Evolutionary conservation across 2,888 invertebrate species (phyloP), one percentile per base, ranked within the genome.

Genomic region (Chironomus riparius): DNA sequence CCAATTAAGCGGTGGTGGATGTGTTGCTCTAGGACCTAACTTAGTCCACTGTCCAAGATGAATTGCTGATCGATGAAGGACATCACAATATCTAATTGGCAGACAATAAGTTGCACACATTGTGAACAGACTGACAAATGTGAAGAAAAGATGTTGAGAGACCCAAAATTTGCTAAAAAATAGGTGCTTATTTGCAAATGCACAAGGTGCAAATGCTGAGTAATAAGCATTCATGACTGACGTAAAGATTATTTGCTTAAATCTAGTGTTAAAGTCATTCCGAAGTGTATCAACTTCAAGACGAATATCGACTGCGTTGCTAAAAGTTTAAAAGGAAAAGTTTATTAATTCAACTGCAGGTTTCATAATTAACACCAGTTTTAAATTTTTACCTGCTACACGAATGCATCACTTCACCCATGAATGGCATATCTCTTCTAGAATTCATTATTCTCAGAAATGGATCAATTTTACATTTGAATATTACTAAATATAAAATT

Each of bases 191-290:
- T 93, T 92, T 47, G 94, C 92, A 86, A 97, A 95, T 82, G 93
- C 92, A 80, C 94, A 92, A 0, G 97, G 97, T 77, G 97, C 88
- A 81, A 95, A 92, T 76, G 94, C 92, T 62, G 93, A 90, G 82
- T 95, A 95, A 82, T 96, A 97, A 0, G 95, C 92, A 79, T 92
- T 92, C 5, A 93, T 83, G 65, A 95, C 88, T 0, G 96, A 93
- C 78, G 84, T 88, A 82, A 93, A 94, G 2, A 98, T 86, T 76
- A 96, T 91, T 83, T 94, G 93, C 83, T 95, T 96, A 80, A 97
- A 88, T 50, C 97, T 87, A 78, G 89, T 87, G 82, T 97, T 97
- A 81, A 98, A 97, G 84, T 97, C 97, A 47, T 89, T 88, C 78
- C 93, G 89, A 6, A 98, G 83, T 61, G 87, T 86, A 78, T 95